phyloP scores from a whole-genome alignment of 2,797 vertebrate species.

The Ceyx erithaca region DNA sequence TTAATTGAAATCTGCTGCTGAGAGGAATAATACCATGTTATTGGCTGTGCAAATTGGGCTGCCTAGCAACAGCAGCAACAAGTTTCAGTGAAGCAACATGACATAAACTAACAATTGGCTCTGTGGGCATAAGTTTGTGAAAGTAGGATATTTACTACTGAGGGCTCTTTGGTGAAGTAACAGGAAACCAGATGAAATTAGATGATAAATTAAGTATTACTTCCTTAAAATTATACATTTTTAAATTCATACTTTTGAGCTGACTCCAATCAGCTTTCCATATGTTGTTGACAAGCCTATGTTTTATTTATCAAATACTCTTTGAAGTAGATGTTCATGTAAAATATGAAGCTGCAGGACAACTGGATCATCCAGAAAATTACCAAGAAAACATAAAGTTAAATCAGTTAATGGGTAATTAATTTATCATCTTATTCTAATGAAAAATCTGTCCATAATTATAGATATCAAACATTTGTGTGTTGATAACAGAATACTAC shows the following conservation, averaged over 20 bases:
- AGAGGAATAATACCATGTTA: conserved; percentile 5
- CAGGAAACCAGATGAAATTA: background rate
- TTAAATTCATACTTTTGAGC: background rate
- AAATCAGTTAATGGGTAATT: background rate
- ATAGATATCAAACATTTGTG: background rate
- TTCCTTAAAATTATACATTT: background rate
- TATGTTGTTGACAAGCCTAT: background rate
- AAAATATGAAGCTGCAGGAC: background rate
- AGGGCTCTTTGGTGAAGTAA: conserved; percentile 19
- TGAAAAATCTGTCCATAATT: background rate
- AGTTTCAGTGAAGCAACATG: background rate
- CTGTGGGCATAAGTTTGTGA: background rate
- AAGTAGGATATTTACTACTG: background rate
- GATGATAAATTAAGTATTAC: background rate
- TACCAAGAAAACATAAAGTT: background rate
- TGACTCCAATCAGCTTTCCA: background rate
- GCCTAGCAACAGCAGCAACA: conserved; percentile 67
- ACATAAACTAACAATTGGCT: background rate
- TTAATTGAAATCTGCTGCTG: conserved; percentile 52
- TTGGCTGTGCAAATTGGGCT: conserved; percentile 61
- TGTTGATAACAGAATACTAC: background rate
- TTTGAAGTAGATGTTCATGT: background rate
- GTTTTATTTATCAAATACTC: background rate
- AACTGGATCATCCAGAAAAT: background rate
- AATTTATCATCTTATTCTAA: background rate